Evolutionary conservation across 2,888 invertebrate genomes (phyloP).

Genomic region (Drosophila birchii): DNA sequence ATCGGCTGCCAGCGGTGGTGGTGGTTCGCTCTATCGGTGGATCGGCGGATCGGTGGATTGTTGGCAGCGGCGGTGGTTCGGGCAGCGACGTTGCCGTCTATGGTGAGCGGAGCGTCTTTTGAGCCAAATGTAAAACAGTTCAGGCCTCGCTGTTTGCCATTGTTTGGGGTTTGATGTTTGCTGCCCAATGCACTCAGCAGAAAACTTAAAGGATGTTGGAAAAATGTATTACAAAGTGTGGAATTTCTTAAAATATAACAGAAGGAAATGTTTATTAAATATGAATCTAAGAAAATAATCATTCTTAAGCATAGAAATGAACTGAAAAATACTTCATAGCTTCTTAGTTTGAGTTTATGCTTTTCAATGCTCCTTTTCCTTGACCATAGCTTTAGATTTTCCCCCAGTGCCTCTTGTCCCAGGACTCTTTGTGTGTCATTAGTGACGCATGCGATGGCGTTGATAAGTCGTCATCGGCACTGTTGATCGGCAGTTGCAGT

Average conservation of each 20-base stretch:
- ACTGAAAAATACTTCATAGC: neutral
- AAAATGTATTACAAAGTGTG: neutral
- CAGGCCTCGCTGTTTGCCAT: constrained; percentile 48
- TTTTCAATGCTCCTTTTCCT: neutral
- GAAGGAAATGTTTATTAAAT: too few relatives aligned
- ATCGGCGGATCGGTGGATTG: constrained; percentile 28
- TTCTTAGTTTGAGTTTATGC: neutral
- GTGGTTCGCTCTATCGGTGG: constrained; percentile 8
- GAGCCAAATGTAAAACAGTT: constrained; percentile 51
- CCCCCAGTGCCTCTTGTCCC: constrained; percentile 12
- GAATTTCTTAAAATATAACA: neutral
- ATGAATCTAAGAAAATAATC: neutral
- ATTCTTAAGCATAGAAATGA: neutral
- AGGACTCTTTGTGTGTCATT: constrained; percentile 46
- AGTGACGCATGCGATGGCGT: constrained; percentile 59
- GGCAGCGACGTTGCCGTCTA: constrained; percentile 24
- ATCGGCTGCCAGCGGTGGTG: constrained; percentile 51
- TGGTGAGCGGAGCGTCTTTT: constrained; percentile 37
- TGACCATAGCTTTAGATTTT: neutral
- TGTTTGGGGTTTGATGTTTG: constrained; percentile 37
- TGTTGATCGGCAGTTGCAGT: constrained; percentile 37
- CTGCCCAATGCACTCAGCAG: constrained; percentile 37
- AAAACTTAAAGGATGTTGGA: neutral
- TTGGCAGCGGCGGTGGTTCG: constrained; percentile 16
- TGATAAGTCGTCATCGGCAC: constrained; percentile 46